These are phyloP conservation scores for Apostichopus californicus DNA, from an alignment of 35 echinoderm and acorn worm species.

Conservation along the genomic window DNA sequence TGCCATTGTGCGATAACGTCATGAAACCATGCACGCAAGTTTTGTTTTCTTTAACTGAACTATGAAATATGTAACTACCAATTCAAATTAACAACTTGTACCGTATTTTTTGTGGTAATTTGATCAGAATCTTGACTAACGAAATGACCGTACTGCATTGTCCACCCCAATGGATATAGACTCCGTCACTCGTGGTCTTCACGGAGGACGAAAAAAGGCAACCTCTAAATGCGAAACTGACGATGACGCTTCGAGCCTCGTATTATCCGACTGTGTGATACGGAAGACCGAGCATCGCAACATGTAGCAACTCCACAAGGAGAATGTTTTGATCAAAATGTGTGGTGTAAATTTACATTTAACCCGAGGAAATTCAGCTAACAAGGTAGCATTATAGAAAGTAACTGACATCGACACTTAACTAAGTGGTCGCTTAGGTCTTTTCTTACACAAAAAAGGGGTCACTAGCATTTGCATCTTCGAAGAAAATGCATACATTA, in stretches of 20 bases:
- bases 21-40: no score
- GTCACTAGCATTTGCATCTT: background rate
- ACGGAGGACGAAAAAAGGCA: no score
- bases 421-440: background rate
- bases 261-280: background rate
- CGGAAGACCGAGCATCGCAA: background rate
- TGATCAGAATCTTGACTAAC: no score
- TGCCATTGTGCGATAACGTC: no score
- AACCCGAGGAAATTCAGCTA: background rate
- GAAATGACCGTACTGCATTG: no score
- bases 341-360: background rate
- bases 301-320: background rate
- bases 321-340: background rate
- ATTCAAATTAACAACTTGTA: no score
- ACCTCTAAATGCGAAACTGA: no score
- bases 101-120: no score
- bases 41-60: no score
- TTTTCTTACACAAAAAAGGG: background rate
- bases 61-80: no score
- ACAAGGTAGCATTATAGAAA: background rate
- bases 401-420: background rate
- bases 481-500: background rate
- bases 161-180: no score
- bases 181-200: no score
- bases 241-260: background rate